Evolutionary conservation across 1,140 invertebrate species (phyloP), one percentile per base, ranked within the genome.

Genomic region (Drosophila quadrilineata): DNA sequence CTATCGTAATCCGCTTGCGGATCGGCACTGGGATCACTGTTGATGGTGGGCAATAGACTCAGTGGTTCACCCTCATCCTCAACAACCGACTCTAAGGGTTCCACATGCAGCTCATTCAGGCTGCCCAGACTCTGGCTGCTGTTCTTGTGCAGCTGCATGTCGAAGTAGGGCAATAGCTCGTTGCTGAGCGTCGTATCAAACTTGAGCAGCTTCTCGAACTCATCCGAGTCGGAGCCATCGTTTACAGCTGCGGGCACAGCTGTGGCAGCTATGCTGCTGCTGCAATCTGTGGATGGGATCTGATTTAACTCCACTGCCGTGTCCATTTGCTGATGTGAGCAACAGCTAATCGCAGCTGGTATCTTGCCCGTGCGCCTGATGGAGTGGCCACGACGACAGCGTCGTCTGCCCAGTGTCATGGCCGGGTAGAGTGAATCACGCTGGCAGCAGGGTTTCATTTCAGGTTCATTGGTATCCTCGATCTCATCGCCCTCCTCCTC

Each of bases 401-500:
- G 90, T 54, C 90, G 64, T 0, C 90, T 60, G 5, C 90, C 90
- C 60, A 90, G 46, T 3, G 90, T 90, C 79, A 90, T 89, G 41
- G 90, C 90, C 19, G 90, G 90, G 62, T 90, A 91, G 9, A 90
- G 75, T 5, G 90, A 89, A 36, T 91, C 90, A 5, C 84, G 79
- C 56, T 90, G 89, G 58, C 89, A 90, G 64, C 89, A 90, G 5
- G 85, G 48, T 62, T 72, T 88, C 70, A 87, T 77, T 50, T 90
- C 80, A 1, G 90, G 88, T 10, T 88, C 87, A 64, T 90, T 89
- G 6, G 89, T 90, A 21, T 90, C 88, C 43, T 89, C 79, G 29
- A 82, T 71, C 75, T 93, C 92, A 56, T 94, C 93, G 53, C 95
- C 94, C 50, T 95, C 95, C 75, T 95, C 94, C 82, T 96, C 95